Evolutionary conservation across 2,113 vertebrate species (phyloP).

Genomic region (Carlito syrichta): DNA sequence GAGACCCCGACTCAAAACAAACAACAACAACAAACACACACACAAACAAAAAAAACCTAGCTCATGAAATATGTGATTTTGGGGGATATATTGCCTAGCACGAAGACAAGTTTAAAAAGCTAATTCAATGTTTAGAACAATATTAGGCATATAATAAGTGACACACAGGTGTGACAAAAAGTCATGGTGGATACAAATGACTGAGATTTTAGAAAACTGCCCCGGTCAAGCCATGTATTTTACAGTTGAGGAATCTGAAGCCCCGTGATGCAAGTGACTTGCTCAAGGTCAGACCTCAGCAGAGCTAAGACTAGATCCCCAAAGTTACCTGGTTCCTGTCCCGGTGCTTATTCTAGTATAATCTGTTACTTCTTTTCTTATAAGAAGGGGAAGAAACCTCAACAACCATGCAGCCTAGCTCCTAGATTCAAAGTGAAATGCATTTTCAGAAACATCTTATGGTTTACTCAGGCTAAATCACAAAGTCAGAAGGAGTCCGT

Average conservation of each 20-base stretch:
- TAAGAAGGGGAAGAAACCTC: not conserved
- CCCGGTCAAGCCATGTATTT: not conserved
- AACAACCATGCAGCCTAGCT: too few relatives aligned
- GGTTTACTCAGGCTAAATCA: not conserved
- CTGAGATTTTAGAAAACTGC: not conserved
- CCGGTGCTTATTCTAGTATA: not conserved
- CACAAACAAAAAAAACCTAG: not conserved
- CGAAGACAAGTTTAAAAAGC: conserved; percentile 26
- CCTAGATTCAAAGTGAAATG: not conserved
- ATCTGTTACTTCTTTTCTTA: not conserved
- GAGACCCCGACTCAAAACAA: not conserved
- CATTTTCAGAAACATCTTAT: not conserved
- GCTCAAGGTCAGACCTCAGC: not conserved
- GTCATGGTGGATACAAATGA: not conserved
- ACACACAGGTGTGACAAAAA: not conserved
- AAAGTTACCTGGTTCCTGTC: not conserved
- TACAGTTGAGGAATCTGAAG: not conserved
- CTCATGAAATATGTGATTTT: not conserved
- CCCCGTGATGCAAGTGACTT: not conserved
- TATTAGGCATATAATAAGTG: not conserved
- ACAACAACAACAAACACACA: too few relatives aligned
- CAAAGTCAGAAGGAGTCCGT: not conserved
- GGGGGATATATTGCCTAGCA: not conserved
- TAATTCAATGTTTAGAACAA: conserved; percentile 11
- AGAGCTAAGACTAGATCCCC: not conserved